Base-by-base conservation (phyloP, 2,888 invertebrate genomes). In the Aphelenchoides bicaudatus region DNA sequence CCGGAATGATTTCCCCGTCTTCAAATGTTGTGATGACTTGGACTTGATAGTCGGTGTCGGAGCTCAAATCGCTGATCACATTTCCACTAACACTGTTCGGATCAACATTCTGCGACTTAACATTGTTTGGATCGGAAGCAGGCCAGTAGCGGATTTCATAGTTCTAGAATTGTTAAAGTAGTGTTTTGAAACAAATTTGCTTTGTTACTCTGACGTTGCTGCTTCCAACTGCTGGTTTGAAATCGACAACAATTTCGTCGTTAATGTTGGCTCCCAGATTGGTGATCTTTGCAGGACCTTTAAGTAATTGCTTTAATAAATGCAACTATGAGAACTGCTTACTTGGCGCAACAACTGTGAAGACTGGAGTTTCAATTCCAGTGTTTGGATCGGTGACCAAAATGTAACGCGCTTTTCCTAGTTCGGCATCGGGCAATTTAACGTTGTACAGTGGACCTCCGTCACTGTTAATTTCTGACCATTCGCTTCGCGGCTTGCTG, bases 201-300 rank as follows among this genome's bases (percentile, higher is more conserved):
- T 56, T 59, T 21, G n/a, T n/a, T 46, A 16, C 21, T 30, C 37
- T 28, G 13, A 50, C 49, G 10, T 64, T 39, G 23, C 28, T 37
- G 19, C 27, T 13, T 23, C 25, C 39, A 64, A 27, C 64, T 2
- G 72, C 73, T 16, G 74, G 71, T 47, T 74, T 74, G 67, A 76
- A 76, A 49, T 73, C 73, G 25, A 76, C 56, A 3, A 76, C 67
- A 38, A 69, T 67, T 38, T 77, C 77, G 46, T 74, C 75, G 56
- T 77, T 75, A 50, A 76, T 74, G 61, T 74, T 77, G 39, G 72
- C 67, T 39, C 77, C 75, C 25, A 77, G 68, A 1, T 71, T 69
- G 28, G 74, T 65, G 31, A 74, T 73, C 29, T 62, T 62, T 5
- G 77, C 73, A n/a, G 75, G 74, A 38, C 71, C 74, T 74, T 39